Evolutionary conservation across 2,797 vertebrate species (phyloP).

Genomic region (Thamnophis elegans): DNA sequence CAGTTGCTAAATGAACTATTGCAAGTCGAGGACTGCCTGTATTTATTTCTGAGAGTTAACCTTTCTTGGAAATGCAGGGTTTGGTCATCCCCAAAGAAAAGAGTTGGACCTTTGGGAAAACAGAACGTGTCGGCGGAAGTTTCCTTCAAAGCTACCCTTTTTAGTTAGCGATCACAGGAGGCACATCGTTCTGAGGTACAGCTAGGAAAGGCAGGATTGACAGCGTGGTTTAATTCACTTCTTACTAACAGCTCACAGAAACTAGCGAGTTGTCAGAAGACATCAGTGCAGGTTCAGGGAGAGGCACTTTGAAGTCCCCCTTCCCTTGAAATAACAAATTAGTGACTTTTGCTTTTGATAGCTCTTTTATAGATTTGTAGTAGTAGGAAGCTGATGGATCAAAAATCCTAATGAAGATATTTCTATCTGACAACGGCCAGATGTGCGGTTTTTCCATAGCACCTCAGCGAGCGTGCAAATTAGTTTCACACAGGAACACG

Average conservation of each 20-base stretch:
- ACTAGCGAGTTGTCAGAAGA: constrained; percentile 45
- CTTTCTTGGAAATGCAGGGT: neutral
- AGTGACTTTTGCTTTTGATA: constrained; percentile 52
- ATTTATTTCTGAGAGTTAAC: neutral
- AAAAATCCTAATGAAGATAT: constrained; percentile 59
- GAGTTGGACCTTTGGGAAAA: neutral
- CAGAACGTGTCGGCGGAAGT: neutral
- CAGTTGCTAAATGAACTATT: neutral
- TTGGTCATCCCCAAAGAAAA: neutral
- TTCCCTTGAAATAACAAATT: constrained; percentile 53
- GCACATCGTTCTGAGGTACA: constrained; percentile 11
- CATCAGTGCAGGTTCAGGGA: constrained; percentile 41
- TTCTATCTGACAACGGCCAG: constrained; percentile 42
- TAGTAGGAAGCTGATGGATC: constrained; percentile 42
- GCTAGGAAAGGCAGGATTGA: neutral
- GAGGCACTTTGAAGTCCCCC: constrained; percentile 28
- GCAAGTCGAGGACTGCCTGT: neutral
- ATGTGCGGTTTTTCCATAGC: constrained; percentile 31
- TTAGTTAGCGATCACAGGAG: neutral
- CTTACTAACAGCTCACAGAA: constrained; percentile 21
- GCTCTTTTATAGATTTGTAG: constrained; percentile 49
- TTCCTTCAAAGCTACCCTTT: constrained; percentile 5
- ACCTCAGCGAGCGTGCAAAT: constrained; percentile 43
- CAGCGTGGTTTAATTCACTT: constrained; percentile 19
- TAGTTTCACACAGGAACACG: constrained; percentile 51